Evolutionary conservation across 2,797 vertebrate species (phyloP).

Genomic region (Catamblyrhynchus diadema): DNA sequence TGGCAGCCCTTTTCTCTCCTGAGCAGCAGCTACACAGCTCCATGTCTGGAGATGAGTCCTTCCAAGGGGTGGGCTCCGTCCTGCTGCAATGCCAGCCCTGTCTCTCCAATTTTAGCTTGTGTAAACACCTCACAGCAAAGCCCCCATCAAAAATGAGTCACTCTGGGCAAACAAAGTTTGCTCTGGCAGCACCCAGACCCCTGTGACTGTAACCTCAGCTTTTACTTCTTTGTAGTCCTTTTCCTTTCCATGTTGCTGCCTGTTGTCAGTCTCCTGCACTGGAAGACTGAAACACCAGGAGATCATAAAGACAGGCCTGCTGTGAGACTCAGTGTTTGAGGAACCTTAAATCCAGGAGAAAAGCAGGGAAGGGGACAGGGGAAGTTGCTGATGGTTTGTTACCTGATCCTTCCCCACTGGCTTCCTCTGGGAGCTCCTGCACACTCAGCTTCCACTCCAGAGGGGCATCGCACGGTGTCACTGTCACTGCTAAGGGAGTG

Average conservation of each 20-base stretch:
- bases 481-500: slow-evolving; percentile 92
- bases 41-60: fast-evolving
- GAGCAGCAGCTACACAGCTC: not conserved
- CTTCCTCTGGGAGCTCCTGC: slow-evolving; percentile 93
- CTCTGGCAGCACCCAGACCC: not conserved
- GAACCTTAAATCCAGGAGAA: not conserved
- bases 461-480: slow-evolving; percentile 95
- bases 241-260: not conserved
- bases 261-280: not conserved
- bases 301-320: not conserved
- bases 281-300: not conserved
- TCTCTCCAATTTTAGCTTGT: not conserved
- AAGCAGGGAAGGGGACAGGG: not conserved
- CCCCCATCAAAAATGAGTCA: not conserved
- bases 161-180: not conserved
- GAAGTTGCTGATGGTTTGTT: not conserved
- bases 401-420: slow-evolving; percentile 89
- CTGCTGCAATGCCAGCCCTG: not conserved
- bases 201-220: not conserved
- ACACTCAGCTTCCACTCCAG: slow-evolving; percentile 95
- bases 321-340: not conserved
- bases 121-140: not conserved
- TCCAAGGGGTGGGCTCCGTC: not conserved
- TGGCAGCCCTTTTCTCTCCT: not conserved
- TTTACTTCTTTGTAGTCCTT: not conserved